Evolutionary conservation across 2,113 vertebrate species (phyloP), one percentile per base, ranked within the genome.

Genomic region (Pipa parva): DNA sequence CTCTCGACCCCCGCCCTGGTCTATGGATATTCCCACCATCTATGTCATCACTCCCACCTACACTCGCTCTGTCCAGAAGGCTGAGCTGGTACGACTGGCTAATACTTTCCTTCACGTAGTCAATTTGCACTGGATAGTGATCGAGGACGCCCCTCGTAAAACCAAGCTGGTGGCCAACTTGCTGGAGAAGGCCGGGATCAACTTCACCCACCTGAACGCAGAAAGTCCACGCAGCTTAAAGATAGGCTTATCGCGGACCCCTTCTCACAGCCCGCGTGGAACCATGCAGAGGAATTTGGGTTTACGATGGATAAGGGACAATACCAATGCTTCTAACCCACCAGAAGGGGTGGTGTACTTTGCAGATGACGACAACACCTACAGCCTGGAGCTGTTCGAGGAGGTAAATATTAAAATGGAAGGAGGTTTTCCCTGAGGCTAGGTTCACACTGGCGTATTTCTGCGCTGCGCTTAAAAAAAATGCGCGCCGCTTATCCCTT

Each of bases 331-430:
- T 18, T 82, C 81, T 0, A 49, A 72, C 5, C 77, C 69, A 11
- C 84, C 83, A 1, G 88, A 89, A 72, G 93, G 92, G 0, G 87
- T 97, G 0, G 93, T 98, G 33, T 98, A 97, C 74, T 98, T 98
- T 80, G 95, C 93, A 0, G 95, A 98, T 1, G 95, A 98, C 74
- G 95, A 97, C 81, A 98, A 97, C 79, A 94, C 94, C 1, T 98
- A 98, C 77, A 97, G 94, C 79, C 80, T 94, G 81, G 89, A 97
- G 72, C 86, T 98, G 72, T 97, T 98, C 80, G 94, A 98, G 69
- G 95, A 98, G 92, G 95, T 97, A 78, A 50, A 10, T 46, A 18
- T 2, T 36, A 39, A 13, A 13, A 12, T 13, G 12, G 12, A 12
- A 6, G n/a, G n/a, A n/a, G n/a, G n/a, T n/a, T n/a, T n/a, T n/a